Percentiles rank a stretch among this genome's conserved stretches.
Conservation (phyloP, 2,797 vertebrate species). For the Cyprinodon diabolis region DNA sequence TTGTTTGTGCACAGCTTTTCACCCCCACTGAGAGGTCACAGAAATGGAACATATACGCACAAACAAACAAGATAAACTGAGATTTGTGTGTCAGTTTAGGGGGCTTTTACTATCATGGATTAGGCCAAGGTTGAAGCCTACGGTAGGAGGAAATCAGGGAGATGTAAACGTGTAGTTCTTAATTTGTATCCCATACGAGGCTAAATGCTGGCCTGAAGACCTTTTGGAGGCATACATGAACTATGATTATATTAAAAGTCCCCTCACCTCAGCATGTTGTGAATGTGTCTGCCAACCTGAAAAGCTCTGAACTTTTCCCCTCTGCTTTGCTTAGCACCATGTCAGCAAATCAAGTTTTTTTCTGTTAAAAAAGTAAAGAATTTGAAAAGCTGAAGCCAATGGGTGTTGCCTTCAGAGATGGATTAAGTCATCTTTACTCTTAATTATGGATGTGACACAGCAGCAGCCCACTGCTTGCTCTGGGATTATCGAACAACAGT, state of each 20-base stretch:
- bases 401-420: neutral
- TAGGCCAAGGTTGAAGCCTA: conserved; percentile 53
- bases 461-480: neutral
- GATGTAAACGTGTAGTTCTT: conserved; percentile 23
- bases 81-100: conserved; percentile 40
- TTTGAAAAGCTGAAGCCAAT: neutral
- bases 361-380: neutral
- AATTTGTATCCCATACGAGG: conserved; percentile 22
- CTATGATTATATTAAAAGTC: conserved; percentile 49
- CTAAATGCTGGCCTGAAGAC: conserved; percentile 30
- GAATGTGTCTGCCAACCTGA: conserved; percentile 18
- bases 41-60: conserved; percentile 3
- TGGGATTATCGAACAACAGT: neutral
- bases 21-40: conserved; percentile 41
- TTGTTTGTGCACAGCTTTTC: conserved; percentile 53
- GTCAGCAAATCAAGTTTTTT: conserved; percentile 4
- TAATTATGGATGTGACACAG: conserved; percentile 22
- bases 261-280: conserved; percentile 46
- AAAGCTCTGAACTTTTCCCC: conserved; percentile 63
- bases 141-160: conserved; percentile 13
- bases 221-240: conserved; percentile 22
- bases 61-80: conserved; percentile 12
- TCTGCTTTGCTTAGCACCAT: conserved; percentile 33
- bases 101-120: conserved; percentile 34
- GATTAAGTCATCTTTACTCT: conserved; percentile 8